Evolutionary conservation across 2,888 invertebrate species (phyloP).

Genomic region (Spodoptera exigua): DNA sequence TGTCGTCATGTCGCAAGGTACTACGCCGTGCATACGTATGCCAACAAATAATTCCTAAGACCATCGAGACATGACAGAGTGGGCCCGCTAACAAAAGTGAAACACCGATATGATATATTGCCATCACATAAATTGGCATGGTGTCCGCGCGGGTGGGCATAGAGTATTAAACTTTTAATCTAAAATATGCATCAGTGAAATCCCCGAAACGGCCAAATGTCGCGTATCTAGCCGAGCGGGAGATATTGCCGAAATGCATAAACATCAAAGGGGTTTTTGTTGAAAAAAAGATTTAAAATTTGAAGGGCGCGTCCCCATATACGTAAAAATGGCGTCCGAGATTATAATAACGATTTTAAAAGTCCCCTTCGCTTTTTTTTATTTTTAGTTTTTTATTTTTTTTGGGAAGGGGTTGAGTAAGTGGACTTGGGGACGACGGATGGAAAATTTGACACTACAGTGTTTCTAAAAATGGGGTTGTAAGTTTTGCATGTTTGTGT

Average conservation of each 20-base stretch:
- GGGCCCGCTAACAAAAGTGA: conserved; percentile 64
- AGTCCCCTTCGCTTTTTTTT: conserved; percentile 83
- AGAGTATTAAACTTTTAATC: conserved; percentile 83
- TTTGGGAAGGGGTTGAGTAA: conserved; percentile 83
- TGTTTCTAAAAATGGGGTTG: conserved; percentile 79
- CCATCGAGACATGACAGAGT: conserved; percentile 64
- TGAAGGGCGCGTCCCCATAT: conserved; percentile 87
- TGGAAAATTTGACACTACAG: conserved; percentile 84
- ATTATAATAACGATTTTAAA: conserved; percentile 89
- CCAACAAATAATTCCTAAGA: conserved; percentile 62
- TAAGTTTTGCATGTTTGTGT: conserved; percentile 73
- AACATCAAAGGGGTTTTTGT: conserved; percentile 88
- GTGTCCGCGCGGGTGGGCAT: conserved; percentile 62
- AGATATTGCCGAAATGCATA: conserved; percentile 87
- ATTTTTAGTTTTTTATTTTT: conserved; percentile 82
- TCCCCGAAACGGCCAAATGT: conserved; percentile 86
- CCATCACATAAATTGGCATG: conserved; percentile 69
- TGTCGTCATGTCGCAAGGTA: conserved; percentile 37
- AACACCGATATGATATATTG: conserved; percentile 70
- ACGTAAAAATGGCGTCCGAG: conserved; percentile 87
- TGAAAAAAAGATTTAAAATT: conserved; percentile 85
- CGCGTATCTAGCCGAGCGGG: conserved; percentile 79
- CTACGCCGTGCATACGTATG: conserved; percentile 46
- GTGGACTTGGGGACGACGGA: conserved; percentile 83
- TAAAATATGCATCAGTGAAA: conserved; percentile 85